Conservation (phyloP, 2,113 vertebrate genomes). For the Rhabdomys dilectus region DNA sequence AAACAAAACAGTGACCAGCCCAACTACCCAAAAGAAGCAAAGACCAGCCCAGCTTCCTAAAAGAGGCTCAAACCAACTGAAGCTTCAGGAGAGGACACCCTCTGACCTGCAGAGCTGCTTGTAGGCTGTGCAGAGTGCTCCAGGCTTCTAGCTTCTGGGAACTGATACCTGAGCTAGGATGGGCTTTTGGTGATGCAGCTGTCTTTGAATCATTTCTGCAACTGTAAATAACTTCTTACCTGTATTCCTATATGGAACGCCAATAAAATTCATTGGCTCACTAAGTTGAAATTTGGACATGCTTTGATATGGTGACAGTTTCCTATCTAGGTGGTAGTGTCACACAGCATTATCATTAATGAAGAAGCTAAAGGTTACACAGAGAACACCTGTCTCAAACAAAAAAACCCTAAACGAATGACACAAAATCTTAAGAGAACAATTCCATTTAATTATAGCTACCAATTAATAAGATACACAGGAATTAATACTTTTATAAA, state of each 20-base stretch:
- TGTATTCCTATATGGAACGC: not conserved
- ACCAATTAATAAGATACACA: not conserved
- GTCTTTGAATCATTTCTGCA: not conserved
- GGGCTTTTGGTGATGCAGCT: not conserved
- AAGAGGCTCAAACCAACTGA: not conserved
- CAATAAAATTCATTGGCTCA: not conserved
- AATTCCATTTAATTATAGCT: not conserved
- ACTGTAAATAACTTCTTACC: not conserved
- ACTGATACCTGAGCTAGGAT: not conserved
- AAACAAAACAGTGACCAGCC: not conserved
- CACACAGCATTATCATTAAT: not conserved
- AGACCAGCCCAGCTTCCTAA: not conserved
- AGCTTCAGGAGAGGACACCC: not conserved
- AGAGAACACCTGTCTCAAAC: too few relatives aligned
- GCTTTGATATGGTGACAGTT: not conserved
- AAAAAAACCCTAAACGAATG: too few relatives aligned
- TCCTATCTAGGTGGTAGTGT: not conserved
- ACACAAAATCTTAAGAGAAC: not conserved
- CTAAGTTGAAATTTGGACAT: not conserved
- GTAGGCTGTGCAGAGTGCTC: not conserved
- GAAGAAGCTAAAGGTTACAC: not conserved
- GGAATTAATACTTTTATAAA: not conserved
- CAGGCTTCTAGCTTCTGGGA: not conserved
- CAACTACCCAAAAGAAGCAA: not conserved
- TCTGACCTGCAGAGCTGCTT: not conserved